A percentile compares a stretch with the other conserved stretches of the same genome.
Conservation (phyloP, 1,140 invertebrate species). For the Neodiprion fabricii region DNA sequence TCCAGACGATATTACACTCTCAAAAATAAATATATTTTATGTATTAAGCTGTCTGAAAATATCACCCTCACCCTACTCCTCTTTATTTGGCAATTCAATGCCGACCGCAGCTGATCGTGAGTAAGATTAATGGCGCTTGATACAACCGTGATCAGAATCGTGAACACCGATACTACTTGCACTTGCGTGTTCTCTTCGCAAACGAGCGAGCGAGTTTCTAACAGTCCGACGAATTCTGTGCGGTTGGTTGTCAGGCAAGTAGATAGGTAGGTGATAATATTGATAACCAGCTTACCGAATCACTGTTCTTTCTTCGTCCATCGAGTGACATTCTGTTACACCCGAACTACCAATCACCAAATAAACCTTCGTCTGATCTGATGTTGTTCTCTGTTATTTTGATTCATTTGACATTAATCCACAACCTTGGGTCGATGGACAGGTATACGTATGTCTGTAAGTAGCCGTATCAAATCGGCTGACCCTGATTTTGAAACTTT, state of each 20-base stretch:
- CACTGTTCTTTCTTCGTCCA: neutral
- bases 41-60: neutral
- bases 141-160: neutral
- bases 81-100: neutral
- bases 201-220: neutral
- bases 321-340: neutral
- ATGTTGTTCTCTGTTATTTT: neutral
- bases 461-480: no score
- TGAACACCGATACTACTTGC: neutral
- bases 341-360: neutral
- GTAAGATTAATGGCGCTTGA: neutral
- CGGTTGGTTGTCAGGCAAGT: neutral
- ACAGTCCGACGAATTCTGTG: neutral
- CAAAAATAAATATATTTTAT: neutral
- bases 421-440: neutral
- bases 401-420: neutral
- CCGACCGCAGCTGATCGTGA: neutral
- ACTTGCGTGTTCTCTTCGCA: neutral
- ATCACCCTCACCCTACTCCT: neutral
- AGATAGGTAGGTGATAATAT: no score
- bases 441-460: no score
- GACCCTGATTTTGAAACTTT: no score
- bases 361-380: neutral
- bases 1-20: no score
- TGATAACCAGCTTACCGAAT: neutral